These are phyloP conservation scores for Drosophila azteca DNA, from an alignment of 1,140 invertebrate genomes.

Conservation along the genomic window DNA sequence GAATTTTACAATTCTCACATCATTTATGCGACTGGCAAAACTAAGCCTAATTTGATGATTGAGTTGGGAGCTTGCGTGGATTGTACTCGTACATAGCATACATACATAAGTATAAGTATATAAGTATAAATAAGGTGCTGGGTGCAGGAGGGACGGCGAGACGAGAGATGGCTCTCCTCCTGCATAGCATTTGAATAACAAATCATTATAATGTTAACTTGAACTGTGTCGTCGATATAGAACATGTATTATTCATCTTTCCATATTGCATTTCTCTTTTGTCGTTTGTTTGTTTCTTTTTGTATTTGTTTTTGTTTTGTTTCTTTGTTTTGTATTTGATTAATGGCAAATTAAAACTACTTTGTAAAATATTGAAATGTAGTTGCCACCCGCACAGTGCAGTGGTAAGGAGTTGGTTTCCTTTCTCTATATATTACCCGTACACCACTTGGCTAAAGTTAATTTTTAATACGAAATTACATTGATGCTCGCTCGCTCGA, in stretches of 20 bases:
- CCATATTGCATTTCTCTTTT: conserved; percentile 37
- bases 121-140: conserved; percentile 54
- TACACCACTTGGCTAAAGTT: conserved; percentile 64
- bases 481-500: neutral
- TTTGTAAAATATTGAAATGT: conserved; percentile 62
- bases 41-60: conserved; percentile 46
- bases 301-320: conserved; percentile 6
- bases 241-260: conserved; percentile 54
- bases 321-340: conserved; percentile 21
- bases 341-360: conserved; percentile 59
- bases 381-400: conserved; percentile 22
- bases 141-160: neutral
- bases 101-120: conserved; percentile 23
- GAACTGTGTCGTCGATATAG: conserved; percentile 78
- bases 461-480: conserved; percentile 40
- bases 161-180: conserved; percentile 6
- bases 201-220: conserved; percentile 80
- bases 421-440: conserved; percentile 60
- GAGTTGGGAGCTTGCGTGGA: conserved; percentile 12
- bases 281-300: conserved; percentile 33
- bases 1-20: conserved; percentile 72
- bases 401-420: neutral
- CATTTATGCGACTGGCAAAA: conserved; percentile 51
- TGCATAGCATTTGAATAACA: conserved; percentile 50
- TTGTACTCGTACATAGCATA: conserved; percentile 1